These are phyloP conservation scores for Ageneiosus marmoratus DNA, from an alignment of 2,113 vertebrate species.

Conservation along the genomic window DNA sequence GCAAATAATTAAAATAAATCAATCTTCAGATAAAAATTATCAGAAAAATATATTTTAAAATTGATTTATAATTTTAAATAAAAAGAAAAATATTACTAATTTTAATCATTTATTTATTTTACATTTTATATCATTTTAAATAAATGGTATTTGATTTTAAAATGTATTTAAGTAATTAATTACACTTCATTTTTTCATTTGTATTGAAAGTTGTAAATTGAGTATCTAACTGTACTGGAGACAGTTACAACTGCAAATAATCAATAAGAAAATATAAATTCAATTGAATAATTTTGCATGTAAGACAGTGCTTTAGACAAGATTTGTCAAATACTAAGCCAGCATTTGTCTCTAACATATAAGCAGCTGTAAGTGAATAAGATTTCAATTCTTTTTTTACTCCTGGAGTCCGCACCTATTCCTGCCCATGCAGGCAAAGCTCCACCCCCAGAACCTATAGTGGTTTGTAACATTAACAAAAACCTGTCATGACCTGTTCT, in stretches of 20 bases:
- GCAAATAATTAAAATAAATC: not conserved
- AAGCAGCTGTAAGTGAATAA: no score
- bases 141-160: no score
- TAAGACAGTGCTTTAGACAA: not conserved
- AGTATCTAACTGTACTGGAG: not conserved
- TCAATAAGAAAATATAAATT: not conserved
- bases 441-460: not conserved
- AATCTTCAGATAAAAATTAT: not conserved
- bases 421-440: no score
- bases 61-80: no score
- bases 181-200: not conserved
- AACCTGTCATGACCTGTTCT: no score
- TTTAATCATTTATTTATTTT: not conserved
- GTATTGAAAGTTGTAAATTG: not conserved
- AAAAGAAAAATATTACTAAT: not conserved
- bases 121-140: no score
- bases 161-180: no score
- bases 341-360: not conserved
- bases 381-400: not conserved
- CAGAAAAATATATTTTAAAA: no score
- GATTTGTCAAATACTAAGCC: not conserved
- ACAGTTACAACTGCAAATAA: not conserved
- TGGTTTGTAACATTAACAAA: no score
- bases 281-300: no score
- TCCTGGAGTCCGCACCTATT: no score